These are phyloP conservation scores for Stegana nigrithorax DNA, from an alignment of 2,888 invertebrate species.

Conservation along the genomic window DNA sequence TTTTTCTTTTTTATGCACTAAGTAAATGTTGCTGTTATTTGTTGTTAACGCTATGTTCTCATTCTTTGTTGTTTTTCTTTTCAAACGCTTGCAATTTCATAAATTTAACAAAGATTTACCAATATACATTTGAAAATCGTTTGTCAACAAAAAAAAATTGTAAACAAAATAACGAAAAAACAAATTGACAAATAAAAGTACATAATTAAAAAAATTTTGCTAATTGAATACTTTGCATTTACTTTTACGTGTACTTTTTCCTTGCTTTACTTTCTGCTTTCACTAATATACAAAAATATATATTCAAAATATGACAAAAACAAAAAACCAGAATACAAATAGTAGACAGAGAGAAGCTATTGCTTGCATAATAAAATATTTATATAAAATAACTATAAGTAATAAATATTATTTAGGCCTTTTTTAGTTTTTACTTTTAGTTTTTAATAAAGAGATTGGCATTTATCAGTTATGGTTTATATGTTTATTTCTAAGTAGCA, in stretches of 20 bases:
- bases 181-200: neutral
- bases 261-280: slow-evolving; percentile 13
- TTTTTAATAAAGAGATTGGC: neutral
- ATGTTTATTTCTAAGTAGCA: slow-evolving; percentile 2
- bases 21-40: slow-evolving; percentile 59
- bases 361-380: neutral
- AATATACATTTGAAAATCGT: too few species aligned
- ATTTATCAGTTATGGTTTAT: neutral
- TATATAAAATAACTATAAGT: neutral
- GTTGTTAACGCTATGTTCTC: slow-evolving; percentile 19
- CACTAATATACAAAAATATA: slow-evolving; percentile 8
- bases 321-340: neutral
- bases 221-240: slow-evolving; percentile 21
- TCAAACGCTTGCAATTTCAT: too few species aligned
- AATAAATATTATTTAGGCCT: too few species aligned
- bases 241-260: neutral
- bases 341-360: neutral
- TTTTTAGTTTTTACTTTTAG: neutral
- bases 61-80: neutral
- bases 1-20: slow-evolving; percentile 49
- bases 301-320: neutral
- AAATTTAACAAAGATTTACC: too few species aligned
- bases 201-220: neutral
- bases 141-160: neutral
- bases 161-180: neutral